These are phyloP conservation scores for Protodeltote pygarga DNA, from an alignment of 2,888 invertebrate genomes.

Conservation along the genomic window DNA sequence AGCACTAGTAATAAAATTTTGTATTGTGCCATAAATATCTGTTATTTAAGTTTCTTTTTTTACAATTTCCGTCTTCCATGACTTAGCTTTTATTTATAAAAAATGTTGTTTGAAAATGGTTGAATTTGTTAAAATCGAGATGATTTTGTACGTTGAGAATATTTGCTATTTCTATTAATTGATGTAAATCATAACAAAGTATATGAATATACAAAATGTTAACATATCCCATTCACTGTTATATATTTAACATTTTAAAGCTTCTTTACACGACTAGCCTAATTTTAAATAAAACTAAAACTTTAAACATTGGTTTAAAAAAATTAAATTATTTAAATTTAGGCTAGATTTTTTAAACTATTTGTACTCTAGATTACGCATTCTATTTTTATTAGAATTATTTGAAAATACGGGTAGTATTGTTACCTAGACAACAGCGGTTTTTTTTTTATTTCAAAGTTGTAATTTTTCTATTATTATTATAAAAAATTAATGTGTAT, in stretches of 20 bases:
- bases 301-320: slow-evolving; percentile 19
- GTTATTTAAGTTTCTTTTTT: slow-evolving; percentile 31
- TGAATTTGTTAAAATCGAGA: slow-evolving; percentile 40
- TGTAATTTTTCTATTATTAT: slow-evolving; percentile 52
- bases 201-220: slow-evolving; percentile 65
- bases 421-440: slow-evolving; percentile 57
- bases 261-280: slow-evolving; percentile 50
- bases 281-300: slow-evolving; percentile 39
- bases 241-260: slow-evolving; percentile 56
- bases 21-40: slow-evolving; percentile 48
- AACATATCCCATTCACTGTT: slow-evolving; percentile 73
- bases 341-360: slow-evolving; percentile 40
- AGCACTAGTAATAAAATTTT: slow-evolving; percentile 34
- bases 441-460: slow-evolving; percentile 53
- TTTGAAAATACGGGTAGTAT: slow-evolving; percentile 67
- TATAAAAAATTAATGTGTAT: slow-evolving; percentile 54
- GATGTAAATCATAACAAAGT: slow-evolving; percentile 51
- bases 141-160: slow-evolving; percentile 35
- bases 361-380: slow-evolving; percentile 45
- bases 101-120: slow-evolving; percentile 40
- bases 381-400: slow-evolving; percentile 54
- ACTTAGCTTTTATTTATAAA: slow-evolving; percentile 41
- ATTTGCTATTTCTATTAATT: slow-evolving; percentile 58
- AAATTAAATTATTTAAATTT: slow-evolving; percentile 38
- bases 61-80: slow-evolving; percentile 59